phyloP scores from a whole-genome alignment of 2,113 vertebrate genomes.

The Neoarius graeffei region DNA sequence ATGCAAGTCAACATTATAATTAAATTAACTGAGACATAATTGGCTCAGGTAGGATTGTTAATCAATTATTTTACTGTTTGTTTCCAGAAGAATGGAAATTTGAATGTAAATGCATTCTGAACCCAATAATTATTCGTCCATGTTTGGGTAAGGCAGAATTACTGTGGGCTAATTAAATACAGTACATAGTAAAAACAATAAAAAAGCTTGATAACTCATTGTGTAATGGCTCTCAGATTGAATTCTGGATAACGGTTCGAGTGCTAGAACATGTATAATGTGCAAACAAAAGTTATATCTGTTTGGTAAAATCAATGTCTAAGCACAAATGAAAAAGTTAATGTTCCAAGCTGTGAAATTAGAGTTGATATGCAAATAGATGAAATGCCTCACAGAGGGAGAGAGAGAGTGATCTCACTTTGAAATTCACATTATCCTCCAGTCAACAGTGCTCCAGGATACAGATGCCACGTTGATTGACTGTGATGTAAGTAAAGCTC shows the following conservation, averaged over 20 bases:
- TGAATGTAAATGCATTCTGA: slow-evolving; percentile 6
- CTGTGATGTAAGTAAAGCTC: slow-evolving; percentile 54
- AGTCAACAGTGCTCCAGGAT: slow-evolving; percentile 4
- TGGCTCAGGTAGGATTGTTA: neutral
- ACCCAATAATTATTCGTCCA: neutral
- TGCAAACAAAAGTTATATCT: neutral
- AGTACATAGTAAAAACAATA: neutral
- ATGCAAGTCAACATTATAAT: neutral
- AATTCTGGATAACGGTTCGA: neutral
- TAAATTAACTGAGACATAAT: neutral
- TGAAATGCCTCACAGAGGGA: neutral
- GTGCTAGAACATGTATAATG: no score
- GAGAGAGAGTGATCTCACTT: neutral
- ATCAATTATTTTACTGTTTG: neutral
- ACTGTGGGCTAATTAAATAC: slow-evolving; percentile 14
- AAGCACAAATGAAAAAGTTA: neutral
- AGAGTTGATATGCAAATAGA: slow-evolving; percentile 16
- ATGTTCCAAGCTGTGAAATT: slow-evolving; percentile 10
- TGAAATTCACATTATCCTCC: neutral
- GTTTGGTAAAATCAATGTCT: neutral
- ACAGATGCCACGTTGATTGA: slow-evolving; percentile 45
- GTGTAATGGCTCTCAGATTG: neutral
- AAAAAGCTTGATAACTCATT: neutral
- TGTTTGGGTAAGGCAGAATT: neutral
- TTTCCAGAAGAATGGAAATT: neutral